phyloP scores from a whole-genome alignment of 2,113 vertebrate genomes.

The Anser brachyrhynchus region DNA sequence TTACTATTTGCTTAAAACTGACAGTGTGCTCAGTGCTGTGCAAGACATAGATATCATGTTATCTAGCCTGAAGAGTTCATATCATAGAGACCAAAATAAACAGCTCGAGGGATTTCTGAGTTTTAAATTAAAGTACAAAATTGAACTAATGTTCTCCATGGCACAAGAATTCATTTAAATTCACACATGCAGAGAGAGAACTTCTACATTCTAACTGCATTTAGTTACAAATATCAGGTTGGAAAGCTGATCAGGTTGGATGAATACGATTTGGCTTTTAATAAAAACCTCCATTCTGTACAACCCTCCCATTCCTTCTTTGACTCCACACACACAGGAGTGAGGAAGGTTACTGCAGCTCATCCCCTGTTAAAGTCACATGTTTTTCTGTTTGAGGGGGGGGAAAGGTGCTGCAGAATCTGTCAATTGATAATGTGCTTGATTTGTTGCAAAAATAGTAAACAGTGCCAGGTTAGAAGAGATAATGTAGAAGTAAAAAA shows the following conservation, averaged over 20 bases:
- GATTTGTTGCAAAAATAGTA: not conserved
- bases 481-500: not conserved
- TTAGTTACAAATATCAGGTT: not conserved
- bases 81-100: not conserved
- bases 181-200: not conserved
- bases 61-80: not conserved
- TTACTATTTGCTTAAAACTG: slow-evolving; percentile 3
- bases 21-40: not conserved
- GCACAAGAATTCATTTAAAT: not conserved
- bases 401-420: not conserved
- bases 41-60: not conserved
- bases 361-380: not conserved
- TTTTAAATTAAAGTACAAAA: not conserved
- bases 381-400: not conserved
- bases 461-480: not conserved
- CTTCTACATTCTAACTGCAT: not conserved
- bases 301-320: not conserved
- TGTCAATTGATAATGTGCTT: fast-evolving
- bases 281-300: not conserved
- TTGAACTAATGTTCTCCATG: not conserved
- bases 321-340: fast-evolving
- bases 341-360: not conserved
- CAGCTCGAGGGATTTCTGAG: not conserved
- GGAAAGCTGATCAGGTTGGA: not conserved
- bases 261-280: not conserved